phyloP scores from a whole-genome alignment of 2,797 vertebrate species.

The Discoglossus pictus region DNA sequence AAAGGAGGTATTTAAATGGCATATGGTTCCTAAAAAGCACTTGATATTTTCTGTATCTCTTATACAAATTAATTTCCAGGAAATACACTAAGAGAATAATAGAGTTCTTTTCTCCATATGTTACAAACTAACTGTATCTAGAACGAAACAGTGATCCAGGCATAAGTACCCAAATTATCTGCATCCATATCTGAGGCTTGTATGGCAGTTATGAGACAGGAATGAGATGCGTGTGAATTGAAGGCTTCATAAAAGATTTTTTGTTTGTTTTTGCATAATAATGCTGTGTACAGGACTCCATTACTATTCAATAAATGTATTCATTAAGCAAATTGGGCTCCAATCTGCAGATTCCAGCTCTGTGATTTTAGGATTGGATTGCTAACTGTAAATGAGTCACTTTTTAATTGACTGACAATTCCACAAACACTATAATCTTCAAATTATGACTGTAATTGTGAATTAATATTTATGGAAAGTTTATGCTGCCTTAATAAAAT shows the following conservation, averaged over 20 bases:
- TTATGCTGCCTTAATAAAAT: slow-evolving; percentile 29
- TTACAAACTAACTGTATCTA: slow-evolving; percentile 10
- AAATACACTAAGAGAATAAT: slow-evolving; percentile 5
- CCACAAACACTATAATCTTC: slow-evolving; percentile 52
- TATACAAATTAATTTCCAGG: not conserved
- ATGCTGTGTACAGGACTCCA: slow-evolving; percentile 52
- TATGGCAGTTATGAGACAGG: slow-evolving; percentile 34
- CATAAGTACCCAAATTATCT: slow-evolving; percentile 41
- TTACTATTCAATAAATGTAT: slow-evolving; percentile 53
- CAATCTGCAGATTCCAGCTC: slow-evolving; percentile 52
- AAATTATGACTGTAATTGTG: slow-evolving; percentile 52
- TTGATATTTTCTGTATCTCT: slow-evolving; percentile 1
- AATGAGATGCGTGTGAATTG: slow-evolving; percentile 32
- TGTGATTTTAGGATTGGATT: slow-evolving; percentile 50
- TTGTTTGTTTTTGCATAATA: slow-evolving; percentile 54
- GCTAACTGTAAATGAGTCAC: slow-evolving; percentile 50
- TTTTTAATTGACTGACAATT: slow-evolving; percentile 54
- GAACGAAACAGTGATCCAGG: slow-evolving; percentile 22
- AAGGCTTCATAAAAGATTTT: slow-evolving; percentile 46
- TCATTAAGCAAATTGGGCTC: slow-evolving; percentile 52
- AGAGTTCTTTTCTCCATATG: not conserved
- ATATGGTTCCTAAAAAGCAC: too few species aligned
- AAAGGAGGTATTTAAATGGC: too few species aligned
- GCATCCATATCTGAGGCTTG: slow-evolving; percentile 24
- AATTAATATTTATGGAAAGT: slow-evolving; percentile 51